Evolutionary conservation across 2,113 vertebrate genomes (phyloP).

Genomic region (Nipponia nippon): DNA sequence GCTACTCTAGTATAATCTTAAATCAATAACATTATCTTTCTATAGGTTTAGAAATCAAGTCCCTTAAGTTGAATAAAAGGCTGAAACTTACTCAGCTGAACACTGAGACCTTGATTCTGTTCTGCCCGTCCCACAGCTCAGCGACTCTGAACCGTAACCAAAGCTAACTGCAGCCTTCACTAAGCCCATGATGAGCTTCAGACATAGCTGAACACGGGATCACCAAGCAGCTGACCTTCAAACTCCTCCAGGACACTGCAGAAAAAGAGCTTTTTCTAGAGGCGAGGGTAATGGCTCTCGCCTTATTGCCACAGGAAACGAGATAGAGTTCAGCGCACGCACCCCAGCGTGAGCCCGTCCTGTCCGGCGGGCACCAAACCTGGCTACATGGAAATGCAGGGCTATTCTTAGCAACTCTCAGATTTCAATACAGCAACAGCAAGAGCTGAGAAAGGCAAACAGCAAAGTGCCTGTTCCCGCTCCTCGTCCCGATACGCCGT

Average conservation of each 20-base stretch:
- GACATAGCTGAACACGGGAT: neutral
- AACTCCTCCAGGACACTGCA: neutral
- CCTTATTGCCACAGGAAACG: conserved; percentile 38
- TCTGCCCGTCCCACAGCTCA: conserved; percentile 45
- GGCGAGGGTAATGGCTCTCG: conserved; percentile 5
- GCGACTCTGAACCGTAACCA: neutral
- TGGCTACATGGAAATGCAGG: conserved; percentile 46
- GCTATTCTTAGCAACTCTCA: conserved; percentile 82
- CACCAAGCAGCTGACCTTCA: neutral
- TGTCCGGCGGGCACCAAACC: conserved; percentile 57
- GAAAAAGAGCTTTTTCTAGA: conserved; percentile 10
- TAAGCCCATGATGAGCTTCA: conserved; percentile 28
- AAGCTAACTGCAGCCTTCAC: conserved; percentile 33
- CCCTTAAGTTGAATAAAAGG: conserved; percentile 23
- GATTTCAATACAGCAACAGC: conserved; percentile 72
- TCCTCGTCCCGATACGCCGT: neutral
- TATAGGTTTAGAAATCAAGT: neutral
- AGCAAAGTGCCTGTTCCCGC: conserved; percentile 1
- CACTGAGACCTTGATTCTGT: conserved; percentile 28
- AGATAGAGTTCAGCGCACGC: neutral
- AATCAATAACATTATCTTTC: neutral
- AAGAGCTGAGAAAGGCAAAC: conserved; percentile 49
- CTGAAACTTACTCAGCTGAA: conserved; percentile 63
- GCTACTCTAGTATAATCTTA: neutral
- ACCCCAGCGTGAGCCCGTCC: neutral